Base-by-base conservation (phyloP, 2,797 vertebrate genomes). In the Chelonia mydas region DNA sequence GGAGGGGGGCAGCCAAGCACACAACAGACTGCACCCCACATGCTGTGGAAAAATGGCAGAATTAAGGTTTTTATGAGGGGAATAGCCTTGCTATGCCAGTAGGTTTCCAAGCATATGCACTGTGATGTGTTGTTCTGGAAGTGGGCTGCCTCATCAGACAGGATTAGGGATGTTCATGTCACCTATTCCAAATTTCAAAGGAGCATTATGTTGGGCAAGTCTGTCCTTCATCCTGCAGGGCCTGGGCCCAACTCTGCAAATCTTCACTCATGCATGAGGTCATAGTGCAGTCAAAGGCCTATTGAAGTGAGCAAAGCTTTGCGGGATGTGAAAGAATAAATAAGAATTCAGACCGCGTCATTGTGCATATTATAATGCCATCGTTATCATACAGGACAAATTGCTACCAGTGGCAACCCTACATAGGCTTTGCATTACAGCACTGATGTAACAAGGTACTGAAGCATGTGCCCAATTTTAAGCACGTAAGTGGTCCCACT, bases 401-500 rank as follows among this genome's bases (percentile, higher is more conserved):
- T 37, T 68, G 65, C 65, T 65, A 65, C 16, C 7, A 37, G 65
- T 68, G n/a, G 19, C n/a, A 68, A 37, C 65, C 9, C 65, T 37
- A 37, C 65, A 68, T 37, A 23, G n/a, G 65, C n/a, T 68, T 68
- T 68, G n/a, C n/a, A 37, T 68, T 72, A 72, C 9, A 68, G 37
- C 21, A 37, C 21, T 23, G n/a, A 41, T 72, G 21, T 72, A 11
- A 3, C n/a, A 72, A 72, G 65, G 49, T 11, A 31, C 3, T 28
- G 72, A 74, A 85, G 86, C 12, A 54, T 16, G n/a, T 72, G 33
- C 28, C 80, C 7, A 45, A 19, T 0, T 0, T 3, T 47, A 83
- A 59, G 68, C 83, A 37, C 0, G 0, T 0, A 3, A 65, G 45
- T 59, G 21, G 74, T n/a, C 16, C 21, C 68, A 41, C 68, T 72